Evolutionary conservation across 2,113 vertebrate species (phyloP), one percentile per base, ranked within the genome.

Genomic region (Sylvietta virens): DNA sequence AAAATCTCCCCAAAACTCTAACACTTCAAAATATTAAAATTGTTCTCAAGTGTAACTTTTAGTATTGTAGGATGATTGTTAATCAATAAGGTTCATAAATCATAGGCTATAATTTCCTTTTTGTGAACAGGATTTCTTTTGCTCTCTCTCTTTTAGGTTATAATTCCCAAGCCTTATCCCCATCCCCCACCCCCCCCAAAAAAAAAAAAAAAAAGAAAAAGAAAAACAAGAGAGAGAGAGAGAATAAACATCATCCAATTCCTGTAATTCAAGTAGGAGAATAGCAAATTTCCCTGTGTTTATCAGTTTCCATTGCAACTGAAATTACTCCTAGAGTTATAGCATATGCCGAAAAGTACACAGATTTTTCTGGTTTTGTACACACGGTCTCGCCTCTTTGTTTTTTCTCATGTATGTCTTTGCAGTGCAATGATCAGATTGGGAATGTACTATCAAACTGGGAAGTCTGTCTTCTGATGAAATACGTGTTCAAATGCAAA

Each of bases 181-280:
- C 24, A 18, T 2, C 5, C 5, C 6, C 19, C 6, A 22, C 7
- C 3, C 8, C 28, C 9, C 2, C 8, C 16, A 10, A 33, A 27
- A 51, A 26, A 35, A 35, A 54, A 64, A 53, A 31, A 33, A 50
- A 73, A 53, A 12, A 21, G 3, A n/a, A 33, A 65, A 74, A 51
- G 5, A 7, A 44, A 71, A 70, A 35, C 0, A 13, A 33, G 13
- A n/a, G 19, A 31, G 10, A 42, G 11, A 31, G 18, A 16, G 10
- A 4, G 27, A 77, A 47, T 22, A 64, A 73, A 12, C 4, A 69
- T 44, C 10, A 66, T 40, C 39, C 14, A 44, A 28, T 45, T 56
- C 33, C 7, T 58, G 28, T 28, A 50, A 48, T 65, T 74, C 30
- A 70, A 3, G 23, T 15, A 85, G 47, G 11, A 78, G 5, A 26